Base-by-base conservation (phyloP, 2,113 vertebrate species). In the Trinectes maculatus region DNA sequence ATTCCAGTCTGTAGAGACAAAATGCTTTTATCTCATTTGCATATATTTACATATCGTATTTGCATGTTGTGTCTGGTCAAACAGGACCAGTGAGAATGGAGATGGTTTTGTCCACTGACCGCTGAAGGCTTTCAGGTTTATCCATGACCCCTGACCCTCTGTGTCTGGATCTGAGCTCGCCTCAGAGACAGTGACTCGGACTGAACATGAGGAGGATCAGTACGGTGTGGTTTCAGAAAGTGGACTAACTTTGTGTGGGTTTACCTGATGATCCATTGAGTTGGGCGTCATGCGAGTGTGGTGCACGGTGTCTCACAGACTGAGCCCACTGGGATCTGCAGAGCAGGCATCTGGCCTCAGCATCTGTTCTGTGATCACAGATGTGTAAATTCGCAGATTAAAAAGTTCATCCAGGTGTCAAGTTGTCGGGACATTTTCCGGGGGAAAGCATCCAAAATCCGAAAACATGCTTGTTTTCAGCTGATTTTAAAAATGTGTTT, bases 1-100 rank as follows among this genome's bases (percentile, higher is more conserved):
- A 9, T 61, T 57, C n/a, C 22, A 46, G 37, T 79, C 19, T 4
- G 18, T n/a, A n/a, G n/a, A n/a, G n/a, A n/a, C n/a, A n/a, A n/a
- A n/a, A n/a, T 68, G 62, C 63, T 56, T 71, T 61, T 49, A 24
- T 56, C 16, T 31, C 6, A 78, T 83, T 83, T 81, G 56, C 77
- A 87, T 84, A 39, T 1, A 88, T 88, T 85, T 78, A 18, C 77
- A 73, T 79, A 42, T 74, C 8, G 3, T 66, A 86, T 81, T 79
- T 85, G 46, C 74, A 74, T 80, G 34, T 11, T 49, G 47, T 39
- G 44, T 72, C 51, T 71, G 43, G 18, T 33, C 12, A 12, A 42
- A 25, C 28, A 19, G 15, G 46, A 8, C 18, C 18, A 42, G 13
- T 13, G 22, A 12, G n/a, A 46, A 53, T 26, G 26, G 0, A 33